phyloP scores from a whole-genome alignment of 2,797 vertebrate genomes.

The Eurystomus glaucurus region DNA sequence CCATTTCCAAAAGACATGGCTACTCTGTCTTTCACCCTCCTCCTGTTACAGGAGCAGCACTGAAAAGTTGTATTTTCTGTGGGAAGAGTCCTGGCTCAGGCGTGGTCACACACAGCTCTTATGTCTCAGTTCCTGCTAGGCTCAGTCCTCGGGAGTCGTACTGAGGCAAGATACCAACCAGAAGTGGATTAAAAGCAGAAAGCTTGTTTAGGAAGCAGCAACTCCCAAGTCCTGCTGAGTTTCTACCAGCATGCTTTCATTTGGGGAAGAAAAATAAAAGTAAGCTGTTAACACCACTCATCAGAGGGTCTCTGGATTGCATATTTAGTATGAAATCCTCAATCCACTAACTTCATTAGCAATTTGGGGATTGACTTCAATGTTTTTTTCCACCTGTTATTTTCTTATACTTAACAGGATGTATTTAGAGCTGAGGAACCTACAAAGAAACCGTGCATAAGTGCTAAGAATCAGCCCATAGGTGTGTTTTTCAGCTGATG shows the following conservation, averaged over 20 bases:
- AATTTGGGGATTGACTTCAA: background rate
- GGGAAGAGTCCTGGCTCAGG: background rate
- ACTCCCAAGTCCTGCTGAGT: background rate
- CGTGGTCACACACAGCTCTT: background rate
- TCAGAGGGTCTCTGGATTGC: background rate
- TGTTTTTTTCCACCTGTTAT: background rate
- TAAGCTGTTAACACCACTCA: background rate
- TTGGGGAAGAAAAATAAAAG: background rate
- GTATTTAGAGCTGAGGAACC: background rate
- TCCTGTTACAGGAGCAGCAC: background rate
- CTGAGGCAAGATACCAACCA: background rate
- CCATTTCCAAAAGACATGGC: background rate
- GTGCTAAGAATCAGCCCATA: background rate
- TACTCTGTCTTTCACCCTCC: background rate
- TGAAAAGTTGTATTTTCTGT: background rate
- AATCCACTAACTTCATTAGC: background rate
- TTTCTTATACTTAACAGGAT: background rate
- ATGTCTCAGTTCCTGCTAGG: background rate
- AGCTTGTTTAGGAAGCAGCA: background rate
- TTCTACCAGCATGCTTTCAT: background rate
- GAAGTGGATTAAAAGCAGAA: background rate
- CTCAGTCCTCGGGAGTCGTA: background rate
- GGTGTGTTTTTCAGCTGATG: background rate
- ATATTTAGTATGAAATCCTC: background rate
- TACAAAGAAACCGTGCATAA: background rate